Evolutionary conservation across 2,888 invertebrate species (phyloP), one percentile per base, ranked within the genome.

Genomic region (Actias luna): DNA sequence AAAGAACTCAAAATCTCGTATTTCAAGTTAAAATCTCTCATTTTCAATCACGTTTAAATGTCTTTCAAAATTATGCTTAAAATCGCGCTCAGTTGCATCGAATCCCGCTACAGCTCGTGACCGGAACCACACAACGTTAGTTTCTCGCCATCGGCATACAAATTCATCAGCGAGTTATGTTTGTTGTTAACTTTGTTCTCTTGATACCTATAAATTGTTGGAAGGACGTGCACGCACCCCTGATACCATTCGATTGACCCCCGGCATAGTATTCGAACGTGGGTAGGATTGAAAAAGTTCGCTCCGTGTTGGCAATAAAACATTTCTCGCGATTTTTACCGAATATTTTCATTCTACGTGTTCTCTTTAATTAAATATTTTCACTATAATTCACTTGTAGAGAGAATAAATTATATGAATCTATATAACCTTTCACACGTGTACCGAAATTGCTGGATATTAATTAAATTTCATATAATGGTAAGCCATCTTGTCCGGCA

Each of bases 141-240:
- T 35, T n/a, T 39, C 67, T 76, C 79, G 77, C 80, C 76, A 68
- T 69, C 76, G 74, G 86, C 85, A 87, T 87, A 87, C 86, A 81
- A 85, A 87, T 85, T 80, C 79, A 81, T 83, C 79, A 74, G 73
- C 71, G 69, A 71, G 69, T 75, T 73, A 76, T 82, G 82, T 84
- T 84, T 84, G 83, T 79, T 78, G 78, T 73, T 77, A 86, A 85
- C 83, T 84, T 85, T 82, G 81, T 83, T 85, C 82, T 82, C 80
- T 65, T 74, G 83, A 80, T 82, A 78, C 77, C 80, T 74, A 60
- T 55, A 59, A 42, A 60, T 59, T 63, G 55, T 39, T 18, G 55
- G 27, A 55, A 27, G 59, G 50, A 29, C 27, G 52, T 12, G 33
- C 22, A 25, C 58, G 58, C 42, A 27, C 39, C 29, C 25, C n/a